phyloP scores from a whole-genome alignment of 2,113 vertebrate species.

The Amphiprion percula region DNA sequence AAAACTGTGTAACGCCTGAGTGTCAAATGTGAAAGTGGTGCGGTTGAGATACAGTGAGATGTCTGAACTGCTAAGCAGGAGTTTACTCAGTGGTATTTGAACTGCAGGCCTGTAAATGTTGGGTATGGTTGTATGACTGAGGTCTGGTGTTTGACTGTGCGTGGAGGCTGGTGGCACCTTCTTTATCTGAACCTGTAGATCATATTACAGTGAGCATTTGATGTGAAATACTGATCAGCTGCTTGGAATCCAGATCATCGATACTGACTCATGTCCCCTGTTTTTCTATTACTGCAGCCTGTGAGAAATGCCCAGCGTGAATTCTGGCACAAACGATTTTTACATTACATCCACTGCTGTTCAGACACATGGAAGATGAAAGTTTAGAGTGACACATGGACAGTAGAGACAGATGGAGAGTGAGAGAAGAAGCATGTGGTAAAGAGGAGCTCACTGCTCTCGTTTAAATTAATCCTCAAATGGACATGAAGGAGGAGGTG shows the following conservation, averaged over 20 bases:
- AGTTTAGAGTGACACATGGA: background rate
- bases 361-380: conserved; percentile 5
- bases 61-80: background rate
- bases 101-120: background rate
- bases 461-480: conserved; percentile 44
- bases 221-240: background rate
- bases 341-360: background rate
- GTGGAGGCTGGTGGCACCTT: background rate
- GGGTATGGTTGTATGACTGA: background rate
- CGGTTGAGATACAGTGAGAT: conserved; percentile 5
- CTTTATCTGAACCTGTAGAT: background rate
- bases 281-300: background rate
- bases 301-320: background rate
- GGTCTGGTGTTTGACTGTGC: background rate
- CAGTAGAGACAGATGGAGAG: conserved; percentile 21
- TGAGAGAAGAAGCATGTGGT: conserved; percentile 31
- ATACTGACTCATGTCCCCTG: background rate
- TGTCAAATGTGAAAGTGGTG: background rate
- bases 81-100: background rate
- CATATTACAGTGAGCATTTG: background rate
- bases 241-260: background rate
- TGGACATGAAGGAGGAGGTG: background rate
- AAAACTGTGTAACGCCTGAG: background rate
- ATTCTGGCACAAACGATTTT: conserved; percentile 15
- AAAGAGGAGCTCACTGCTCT: conserved; percentile 15